Evolutionary conservation across 2,888 invertebrate species (phyloP).

Genomic region (Thyatira batis): DNA sequence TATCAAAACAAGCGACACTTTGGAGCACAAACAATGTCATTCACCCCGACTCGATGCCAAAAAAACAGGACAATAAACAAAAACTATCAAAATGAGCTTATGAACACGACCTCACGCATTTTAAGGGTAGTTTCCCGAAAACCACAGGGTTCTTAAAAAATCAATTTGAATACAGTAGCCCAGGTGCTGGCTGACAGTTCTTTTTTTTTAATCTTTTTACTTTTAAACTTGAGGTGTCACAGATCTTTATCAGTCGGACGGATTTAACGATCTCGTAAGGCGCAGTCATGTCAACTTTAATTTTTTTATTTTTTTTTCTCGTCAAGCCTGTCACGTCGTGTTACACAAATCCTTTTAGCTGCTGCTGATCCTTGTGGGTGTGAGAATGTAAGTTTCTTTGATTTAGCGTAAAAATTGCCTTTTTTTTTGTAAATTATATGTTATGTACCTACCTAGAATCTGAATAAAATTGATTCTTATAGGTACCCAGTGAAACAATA

Average conservation of each 20-base stretch:
- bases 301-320: slow-evolving; percentile 52
- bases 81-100: slow-evolving; percentile 46
- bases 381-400: slow-evolving; percentile 35
- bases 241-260: slow-evolving; percentile 75
- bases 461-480: too few species aligned
- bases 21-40: slow-evolving; percentile 57
- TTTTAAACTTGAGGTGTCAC: slow-evolving; percentile 68
- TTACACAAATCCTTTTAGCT: slow-evolving; percentile 76
- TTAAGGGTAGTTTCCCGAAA: slow-evolving; percentile 62
- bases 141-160: slow-evolving; percentile 59
- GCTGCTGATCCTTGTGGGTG: slow-evolving; percentile 63
- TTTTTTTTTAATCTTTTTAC: slow-evolving; percentile 44
- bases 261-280: slow-evolving; percentile 77
- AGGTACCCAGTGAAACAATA: too few species aligned
- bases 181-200: slow-evolving; percentile 51
- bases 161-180: slow-evolving; percentile 79
- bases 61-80: slow-evolving; percentile 32
- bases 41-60: slow-evolving; percentile 27
- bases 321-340: slow-evolving; percentile 77
- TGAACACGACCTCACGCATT: slow-evolving; percentile 64
- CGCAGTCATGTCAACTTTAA: slow-evolving; percentile 64
- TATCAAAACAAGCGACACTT: slow-evolving; percentile 49
- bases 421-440: too few species aligned
- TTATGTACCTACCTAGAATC: too few species aligned
- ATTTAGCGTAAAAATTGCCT: slow-evolving; percentile 21